Evolutionary conservation across 2,888 invertebrate genomes (phyloP).

Genomic region (Drosophila austrosaltans): DNA sequence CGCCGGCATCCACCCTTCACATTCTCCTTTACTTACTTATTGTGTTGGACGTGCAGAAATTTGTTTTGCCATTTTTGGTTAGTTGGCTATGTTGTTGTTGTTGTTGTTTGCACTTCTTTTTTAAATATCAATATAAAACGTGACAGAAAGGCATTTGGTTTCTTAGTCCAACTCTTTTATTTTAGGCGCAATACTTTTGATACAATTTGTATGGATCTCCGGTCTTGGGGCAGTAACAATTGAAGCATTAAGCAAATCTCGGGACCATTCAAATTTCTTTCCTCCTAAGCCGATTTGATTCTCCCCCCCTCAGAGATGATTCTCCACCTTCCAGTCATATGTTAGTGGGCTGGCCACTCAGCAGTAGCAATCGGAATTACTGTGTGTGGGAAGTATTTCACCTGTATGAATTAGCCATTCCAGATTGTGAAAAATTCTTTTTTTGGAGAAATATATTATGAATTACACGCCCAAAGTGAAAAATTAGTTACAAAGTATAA

Average conservation of each 20-base stretch:
- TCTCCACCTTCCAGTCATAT: too few species aligned
- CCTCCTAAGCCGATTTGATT: not conserved
- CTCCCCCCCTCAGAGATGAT: too few species aligned
- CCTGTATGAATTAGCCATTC: too few species aligned
- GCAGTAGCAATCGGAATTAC: too few species aligned
- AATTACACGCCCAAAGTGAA: too few species aligned
- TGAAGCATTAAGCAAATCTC: not conserved
- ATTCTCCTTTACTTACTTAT: slow-evolving; percentile 29
- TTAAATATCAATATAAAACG: slow-evolving; percentile 75
- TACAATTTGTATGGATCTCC: not conserved
- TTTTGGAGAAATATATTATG: too few species aligned
- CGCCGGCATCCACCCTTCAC: not conserved
- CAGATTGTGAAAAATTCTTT: too few species aligned
- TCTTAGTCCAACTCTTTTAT: slow-evolving; percentile 11
- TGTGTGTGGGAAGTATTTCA: too few species aligned
- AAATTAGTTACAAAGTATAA: too few species aligned
- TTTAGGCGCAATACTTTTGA: not conserved
- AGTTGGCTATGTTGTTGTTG: slow-evolving; percentile 54
- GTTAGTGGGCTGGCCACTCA: too few species aligned
- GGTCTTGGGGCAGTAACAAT: not conserved
- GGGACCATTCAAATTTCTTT: not conserved
- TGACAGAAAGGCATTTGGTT: slow-evolving; percentile 53
- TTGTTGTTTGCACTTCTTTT: slow-evolving; percentile 42
- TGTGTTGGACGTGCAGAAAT: slow-evolving; percentile 62
- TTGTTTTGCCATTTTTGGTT: slow-evolving; percentile 72